Base-by-base conservation (phyloP, 2,888 invertebrate genomes). In the Drosophila mayaguana region DNA sequence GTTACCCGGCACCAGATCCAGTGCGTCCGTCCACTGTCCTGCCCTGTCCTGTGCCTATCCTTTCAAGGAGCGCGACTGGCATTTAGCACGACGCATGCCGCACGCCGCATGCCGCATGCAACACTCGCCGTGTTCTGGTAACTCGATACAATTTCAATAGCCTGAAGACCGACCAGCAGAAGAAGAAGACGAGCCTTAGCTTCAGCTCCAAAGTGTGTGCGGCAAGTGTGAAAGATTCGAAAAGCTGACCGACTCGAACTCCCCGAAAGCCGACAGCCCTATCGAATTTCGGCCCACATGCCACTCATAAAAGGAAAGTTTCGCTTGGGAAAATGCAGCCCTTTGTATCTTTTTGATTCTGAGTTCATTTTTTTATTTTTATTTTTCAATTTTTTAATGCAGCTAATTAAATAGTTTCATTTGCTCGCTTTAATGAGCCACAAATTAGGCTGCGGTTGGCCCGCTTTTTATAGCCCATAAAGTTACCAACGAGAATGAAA, bases 221-320 rank as follows among this genome's bases (percentile, higher is more conserved):
- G 86, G 88, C 89, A 87, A 87, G 86, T 87, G 86, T 88, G 88
- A 87, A 87, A 86, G 82, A 85, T 84, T 75, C 88, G 71, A 65
- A 61, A 69, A 74, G 65, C 80, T 74, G 81, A 63, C 63, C 77
- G 72, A 62, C 45, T 46, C 45, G 48, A 50, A 28, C 48, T 50
- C 78, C 48, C 55, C 18, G 42, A 48, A 60, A 43, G 54, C 90
- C 90, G 81, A 89, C 88, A 90, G 72, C 46, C 77, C 80, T 90
- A 89, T 89, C 80, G 25, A 75, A 71, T 90, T 85, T 75, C 90
- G 34, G 45, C 38, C 55, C 25, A 63, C 61, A 63, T 54, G 68
- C 59, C 72, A 61, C 73, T 67, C 82, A 70, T 67, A 76, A 78
- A 72, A 78, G 78, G 80, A 87, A 87, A 87, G 77, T 73, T 78